Percentiles rank a stretch among this genome's conserved stretches.
These are phyloP conservation scores for Spinus pinus DNA, from an alignment of 2,797 vertebrate species.

Conservation along the genomic window DNA sequence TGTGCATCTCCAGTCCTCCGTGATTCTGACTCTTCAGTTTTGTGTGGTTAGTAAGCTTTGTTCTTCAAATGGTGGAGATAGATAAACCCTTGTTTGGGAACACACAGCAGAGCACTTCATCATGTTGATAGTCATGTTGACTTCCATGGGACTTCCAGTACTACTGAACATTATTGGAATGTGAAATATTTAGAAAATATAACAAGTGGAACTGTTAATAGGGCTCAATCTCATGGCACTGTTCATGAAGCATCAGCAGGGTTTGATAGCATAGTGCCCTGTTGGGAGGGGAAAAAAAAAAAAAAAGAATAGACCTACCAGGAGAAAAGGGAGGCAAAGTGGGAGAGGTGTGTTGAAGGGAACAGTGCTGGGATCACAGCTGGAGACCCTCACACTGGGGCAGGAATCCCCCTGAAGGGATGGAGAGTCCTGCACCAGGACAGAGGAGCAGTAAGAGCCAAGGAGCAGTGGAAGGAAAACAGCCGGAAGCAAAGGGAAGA, in stretches of 20 bases:
- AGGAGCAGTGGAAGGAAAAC: not conserved
- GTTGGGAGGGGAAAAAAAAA: not conserved
- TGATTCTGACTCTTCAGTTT: not conserved
- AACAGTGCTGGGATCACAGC: not conserved
- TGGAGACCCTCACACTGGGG: not conserved
- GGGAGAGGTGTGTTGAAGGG: not conserved
- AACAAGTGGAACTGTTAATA: not conserved
- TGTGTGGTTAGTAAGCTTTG: not conserved
- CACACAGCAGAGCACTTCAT: not conserved
- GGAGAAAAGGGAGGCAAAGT: not conserved
- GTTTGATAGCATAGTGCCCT: not conserved
- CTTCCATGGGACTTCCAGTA: not conserved
- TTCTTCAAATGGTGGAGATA: not conserved
- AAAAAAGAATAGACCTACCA: not conserved
- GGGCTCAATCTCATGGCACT: accelerated
- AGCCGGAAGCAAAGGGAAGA: not conserved
- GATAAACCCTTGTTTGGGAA: not conserved
- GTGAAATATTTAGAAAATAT: not conserved
- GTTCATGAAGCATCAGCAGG: not conserved
- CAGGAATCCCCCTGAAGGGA: not conserved
- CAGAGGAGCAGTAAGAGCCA: not conserved
- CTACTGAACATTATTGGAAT: not conserved
- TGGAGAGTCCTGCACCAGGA: not conserved
- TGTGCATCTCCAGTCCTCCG: not conserved
- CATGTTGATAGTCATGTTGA: not conserved